Base-by-base conservation (phyloP, 2,113 vertebrate species). In the Eulemur rufifrons region DNA sequence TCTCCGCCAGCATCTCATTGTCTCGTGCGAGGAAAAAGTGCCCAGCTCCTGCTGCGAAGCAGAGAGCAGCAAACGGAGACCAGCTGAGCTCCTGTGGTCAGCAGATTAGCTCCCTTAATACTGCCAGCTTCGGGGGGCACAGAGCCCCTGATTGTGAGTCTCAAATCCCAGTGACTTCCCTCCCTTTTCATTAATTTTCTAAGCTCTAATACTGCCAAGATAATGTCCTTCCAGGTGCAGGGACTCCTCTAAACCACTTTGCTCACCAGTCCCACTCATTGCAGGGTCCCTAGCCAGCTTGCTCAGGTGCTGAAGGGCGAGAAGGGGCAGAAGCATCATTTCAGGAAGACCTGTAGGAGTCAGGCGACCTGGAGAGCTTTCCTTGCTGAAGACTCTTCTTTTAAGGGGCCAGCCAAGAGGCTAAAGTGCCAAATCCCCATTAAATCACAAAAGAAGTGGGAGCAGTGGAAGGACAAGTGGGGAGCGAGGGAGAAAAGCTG, bases 101-200 rank as follows among this genome's bases (percentile, higher is more conserved):
- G 20, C 7, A 82, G 56, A 14, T 95, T 56, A 17, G 77, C 76
- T 95, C 54, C 73, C 77, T 77, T 7, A 0, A 6, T 3, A 5
- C 0, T 0, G 6, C 52, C 80, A 76, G 39, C 83, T 92, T 89
- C 42, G 1, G 50, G 89, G 88, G 50, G 83, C 21, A 1, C 15
- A 3, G 0, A 71, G 64, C 29, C 84, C 74, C 77, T 80, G 39
- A 29, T 0, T 73, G 86, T 50, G 77, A 97, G 83, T 29, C 95
- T 86, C 23, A 96, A 92, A 68, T 95, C 42, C 63, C 56, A n/a
- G 32, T 14, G 64, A 93, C 68, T 97, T 88, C 59, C 90, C 68
- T 96, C 84, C 83, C 76, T 64, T 96, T 96, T 91, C 87, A n/a
- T 83, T 54, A 95, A 89, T 77, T 94, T 95, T 82, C 78, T 87